phyloP scores from a whole-genome alignment of 2,113 vertebrate genomes.

The Variabilichromis moorii region DNA sequence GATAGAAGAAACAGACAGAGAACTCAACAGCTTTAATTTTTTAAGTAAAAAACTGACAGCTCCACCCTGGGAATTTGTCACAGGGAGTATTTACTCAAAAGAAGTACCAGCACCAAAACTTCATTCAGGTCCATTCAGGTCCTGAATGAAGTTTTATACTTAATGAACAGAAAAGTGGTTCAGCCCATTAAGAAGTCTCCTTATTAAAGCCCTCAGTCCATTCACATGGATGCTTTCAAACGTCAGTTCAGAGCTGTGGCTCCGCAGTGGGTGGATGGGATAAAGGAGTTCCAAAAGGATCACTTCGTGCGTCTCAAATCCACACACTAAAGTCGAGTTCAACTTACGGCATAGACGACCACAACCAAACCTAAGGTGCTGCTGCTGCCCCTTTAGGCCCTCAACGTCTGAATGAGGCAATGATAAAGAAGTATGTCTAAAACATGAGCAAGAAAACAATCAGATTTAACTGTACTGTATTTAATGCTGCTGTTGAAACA shows the following conservation, averaged over 20 bases:
- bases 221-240: not conserved
- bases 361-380: not conserved
- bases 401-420: not conserved
- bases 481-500: not conserved
- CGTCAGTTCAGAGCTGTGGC: not conserved
- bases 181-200: not conserved
- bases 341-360: not conserved
- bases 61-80: not conserved
- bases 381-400: not conserved
- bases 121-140: not conserved
- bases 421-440: not conserved
- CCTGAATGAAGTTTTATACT: not conserved
- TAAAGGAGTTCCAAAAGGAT: not conserved
- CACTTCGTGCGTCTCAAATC: not conserved
- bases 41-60: not conserved
- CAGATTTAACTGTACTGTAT: not conserved
- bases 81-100: not conserved
- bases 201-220: not conserved
- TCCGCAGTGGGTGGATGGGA: not conserved
- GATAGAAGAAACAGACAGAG: not conserved
- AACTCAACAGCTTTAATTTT: not conserved
- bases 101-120: not conserved
- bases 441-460: not conserved
- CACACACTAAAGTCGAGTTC: not conserved
- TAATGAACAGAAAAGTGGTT: not conserved